Conservation (phyloP, 2,888 invertebrate species). For the Dione vanillae region DNA sequence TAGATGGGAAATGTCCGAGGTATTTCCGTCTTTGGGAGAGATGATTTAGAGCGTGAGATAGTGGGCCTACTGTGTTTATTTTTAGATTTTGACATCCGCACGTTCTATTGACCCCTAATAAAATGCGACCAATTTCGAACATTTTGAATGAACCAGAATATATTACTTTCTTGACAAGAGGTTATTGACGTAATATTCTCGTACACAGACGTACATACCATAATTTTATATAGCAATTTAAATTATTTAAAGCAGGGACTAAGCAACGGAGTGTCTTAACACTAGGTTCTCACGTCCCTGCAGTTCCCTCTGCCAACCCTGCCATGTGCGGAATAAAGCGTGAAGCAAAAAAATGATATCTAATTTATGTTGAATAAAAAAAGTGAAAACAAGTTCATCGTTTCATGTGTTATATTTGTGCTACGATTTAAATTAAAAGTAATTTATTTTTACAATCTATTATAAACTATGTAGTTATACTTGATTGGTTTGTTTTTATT, state of each 20-base stretch:
- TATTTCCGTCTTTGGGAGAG: conserved; percentile 61
- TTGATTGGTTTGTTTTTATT: conserved; percentile 34
- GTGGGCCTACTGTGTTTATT: conserved; percentile 57
- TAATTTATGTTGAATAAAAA: not conserved
- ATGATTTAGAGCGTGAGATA: conserved; percentile 68
- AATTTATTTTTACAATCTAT: conserved; percentile 30
- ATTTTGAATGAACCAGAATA: conserved; percentile 2
- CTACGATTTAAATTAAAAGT: not conserved
- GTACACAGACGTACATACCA: too few relatives aligned
- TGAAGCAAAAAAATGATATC: too few relatives aligned
- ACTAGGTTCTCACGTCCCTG: too few relatives aligned
- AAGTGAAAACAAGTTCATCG: too few relatives aligned
- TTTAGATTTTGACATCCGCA: conserved; percentile 54
- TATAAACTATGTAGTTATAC: conserved; percentile 26
- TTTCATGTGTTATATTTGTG: not conserved
- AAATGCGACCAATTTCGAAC: conserved; percentile 7
- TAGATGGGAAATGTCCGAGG: conserved; percentile 57
- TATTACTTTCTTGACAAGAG: too few relatives aligned
- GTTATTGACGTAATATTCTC: too few relatives aligned
- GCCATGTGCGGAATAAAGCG: too few relatives aligned
- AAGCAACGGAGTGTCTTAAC: too few relatives aligned
- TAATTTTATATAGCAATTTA: too few relatives aligned
- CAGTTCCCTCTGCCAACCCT: too few relatives aligned
- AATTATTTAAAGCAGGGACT: too few relatives aligned
- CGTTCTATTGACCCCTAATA: conserved; percentile 51